Evolutionary conservation across 2,888 invertebrate species (phyloP).

Genomic region (Drosophila leonis): DNA sequence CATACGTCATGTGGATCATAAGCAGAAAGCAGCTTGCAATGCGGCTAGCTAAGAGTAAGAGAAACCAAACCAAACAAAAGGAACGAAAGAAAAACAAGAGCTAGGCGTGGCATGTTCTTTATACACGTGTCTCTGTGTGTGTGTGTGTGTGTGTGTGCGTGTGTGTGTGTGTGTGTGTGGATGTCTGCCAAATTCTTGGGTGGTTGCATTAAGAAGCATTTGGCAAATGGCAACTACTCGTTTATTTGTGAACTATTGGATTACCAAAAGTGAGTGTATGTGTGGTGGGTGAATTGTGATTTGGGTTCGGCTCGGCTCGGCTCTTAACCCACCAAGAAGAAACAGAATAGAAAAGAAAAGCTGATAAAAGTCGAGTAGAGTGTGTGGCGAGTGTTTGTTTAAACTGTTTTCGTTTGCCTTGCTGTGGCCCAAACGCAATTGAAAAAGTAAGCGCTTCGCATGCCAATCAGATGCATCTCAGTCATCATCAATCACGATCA

Average conservation of each 20-base stretch:
- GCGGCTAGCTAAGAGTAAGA: slow-evolving; percentile 72
- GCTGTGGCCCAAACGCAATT: slow-evolving; percentile 56
- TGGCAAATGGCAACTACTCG: slow-evolving; percentile 48
- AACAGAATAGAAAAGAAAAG: neutral
- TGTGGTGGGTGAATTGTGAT: slow-evolving; percentile 16
- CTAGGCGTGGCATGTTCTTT: slow-evolving; percentile 59
- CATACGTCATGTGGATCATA: slow-evolving; percentile 75
- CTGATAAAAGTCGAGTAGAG: slow-evolving; percentile 3
- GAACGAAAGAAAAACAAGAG: slow-evolving; percentile 33
- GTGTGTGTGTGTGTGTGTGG: slow-evolving; percentile 2
- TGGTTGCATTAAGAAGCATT: slow-evolving; percentile 50
- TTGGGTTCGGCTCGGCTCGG: slow-evolving; percentile 25
- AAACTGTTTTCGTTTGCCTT: slow-evolving; percentile 28
- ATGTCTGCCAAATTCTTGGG: slow-evolving; percentile 35
- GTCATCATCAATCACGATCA: slow-evolving; percentile 41
- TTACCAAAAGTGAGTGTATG: slow-evolving; percentile 26
- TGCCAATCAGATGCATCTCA: slow-evolving; percentile 74
- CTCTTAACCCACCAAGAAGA: slow-evolving; percentile 24
- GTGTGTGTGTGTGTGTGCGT: slow-evolving; percentile 3
- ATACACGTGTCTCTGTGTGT: slow-evolving; percentile 39
- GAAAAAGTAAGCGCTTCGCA: slow-evolving; percentile 70
- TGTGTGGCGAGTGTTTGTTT: slow-evolving; percentile 17
- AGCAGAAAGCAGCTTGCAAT: slow-evolving; percentile 75
- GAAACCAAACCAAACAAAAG: slow-evolving; percentile 41
- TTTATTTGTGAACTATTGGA: slow-evolving; percentile 35